A percentile compares a stretch with the other conserved stretches of the same genome.
Conservation (phyloP, 2,797 vertebrate genomes). For the Crossoptilon crossoptilon region DNA sequence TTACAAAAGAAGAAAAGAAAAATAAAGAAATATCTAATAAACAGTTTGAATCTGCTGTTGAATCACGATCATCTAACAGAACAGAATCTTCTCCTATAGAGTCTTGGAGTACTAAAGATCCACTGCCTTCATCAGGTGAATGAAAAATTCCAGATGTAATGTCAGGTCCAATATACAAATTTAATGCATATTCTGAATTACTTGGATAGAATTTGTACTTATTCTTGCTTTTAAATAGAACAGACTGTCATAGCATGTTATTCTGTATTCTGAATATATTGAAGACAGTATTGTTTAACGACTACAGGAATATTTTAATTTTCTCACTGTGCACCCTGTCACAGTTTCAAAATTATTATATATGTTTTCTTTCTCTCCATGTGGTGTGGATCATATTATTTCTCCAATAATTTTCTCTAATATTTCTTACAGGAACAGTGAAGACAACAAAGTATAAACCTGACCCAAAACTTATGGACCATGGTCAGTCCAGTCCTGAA, state of each 20-base stretch:
- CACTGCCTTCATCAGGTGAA: slow-evolving; percentile 64
- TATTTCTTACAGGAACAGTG: slow-evolving; percentile 64
- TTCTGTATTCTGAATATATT: neutral
- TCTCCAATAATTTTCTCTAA: neutral
- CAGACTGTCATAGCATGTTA: neutral
- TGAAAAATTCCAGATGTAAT: slow-evolving; percentile 2
- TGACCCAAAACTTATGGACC: slow-evolving; percentile 81
- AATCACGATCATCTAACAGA: slow-evolving; percentile 17
- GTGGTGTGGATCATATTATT: neutral
- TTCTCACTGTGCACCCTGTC: neutral
- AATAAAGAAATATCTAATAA: neutral
- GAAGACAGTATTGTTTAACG: neutral
- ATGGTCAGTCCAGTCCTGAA: slow-evolving; percentile 89
- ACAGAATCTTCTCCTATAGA: slow-evolving; percentile 23
- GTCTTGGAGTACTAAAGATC: neutral
- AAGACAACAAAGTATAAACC: slow-evolving; percentile 74
- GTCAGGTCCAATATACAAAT: slow-evolving; percentile 49
- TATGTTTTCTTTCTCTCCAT: neutral
- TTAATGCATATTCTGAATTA: slow-evolving; percentile 43
- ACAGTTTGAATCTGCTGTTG: slow-evolving; percentile 1
- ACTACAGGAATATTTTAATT: neutral
- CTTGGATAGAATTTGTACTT: slow-evolving; percentile 37
- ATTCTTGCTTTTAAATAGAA: neutral
- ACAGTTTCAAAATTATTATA: neutral
- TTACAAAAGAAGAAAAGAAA: neutral